These are phyloP conservation scores for Globodera rostochiensis DNA, from an alignment of 1,140 invertebrate species.

Conservation along the genomic window DNA sequence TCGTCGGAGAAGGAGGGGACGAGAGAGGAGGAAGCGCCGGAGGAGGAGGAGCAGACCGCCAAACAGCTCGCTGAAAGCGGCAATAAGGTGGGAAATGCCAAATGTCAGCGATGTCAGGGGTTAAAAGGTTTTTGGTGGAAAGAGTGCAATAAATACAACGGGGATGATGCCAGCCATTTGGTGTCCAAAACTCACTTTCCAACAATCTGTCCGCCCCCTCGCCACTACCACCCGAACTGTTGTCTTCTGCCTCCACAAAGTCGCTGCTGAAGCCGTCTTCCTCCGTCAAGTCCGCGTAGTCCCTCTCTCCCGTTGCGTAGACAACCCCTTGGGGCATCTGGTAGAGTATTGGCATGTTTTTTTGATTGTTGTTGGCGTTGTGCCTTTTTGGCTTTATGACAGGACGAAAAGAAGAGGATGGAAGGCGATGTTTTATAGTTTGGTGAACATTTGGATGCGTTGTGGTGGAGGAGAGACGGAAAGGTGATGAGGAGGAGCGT, in stretches of 20 bases:
- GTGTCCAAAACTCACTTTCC: neutral
- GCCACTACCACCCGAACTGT: neutral
- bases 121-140: neutral
- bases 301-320: conserved; percentile 26
- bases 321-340: conserved; percentile 44
- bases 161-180: neutral
- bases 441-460: neutral
- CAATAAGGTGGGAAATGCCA: neutral
- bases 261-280: conserved; percentile 9
- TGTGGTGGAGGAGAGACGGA: neutral
- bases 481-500: conserved; percentile 18
- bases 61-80: conserved; percentile 23
- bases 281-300: neutral
- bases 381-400: neutral
- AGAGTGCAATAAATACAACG: neutral
- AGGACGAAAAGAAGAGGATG: neutral
- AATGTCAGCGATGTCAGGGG: neutral
- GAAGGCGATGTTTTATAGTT: conserved; percentile 3
- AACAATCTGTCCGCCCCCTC: neutral
- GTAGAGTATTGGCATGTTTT: conserved; percentile 26
- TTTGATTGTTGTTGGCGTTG: conserved; percentile 10
- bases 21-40: conserved; percentile 1
- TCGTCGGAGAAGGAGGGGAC: conserved; percentile 1
- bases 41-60: conserved; percentile 18
- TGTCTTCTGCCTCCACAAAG: neutral